These are phyloP conservation scores for Hylia prasina DNA, from an alignment of 2,113 vertebrate genomes.

Conservation along the genomic window DNA sequence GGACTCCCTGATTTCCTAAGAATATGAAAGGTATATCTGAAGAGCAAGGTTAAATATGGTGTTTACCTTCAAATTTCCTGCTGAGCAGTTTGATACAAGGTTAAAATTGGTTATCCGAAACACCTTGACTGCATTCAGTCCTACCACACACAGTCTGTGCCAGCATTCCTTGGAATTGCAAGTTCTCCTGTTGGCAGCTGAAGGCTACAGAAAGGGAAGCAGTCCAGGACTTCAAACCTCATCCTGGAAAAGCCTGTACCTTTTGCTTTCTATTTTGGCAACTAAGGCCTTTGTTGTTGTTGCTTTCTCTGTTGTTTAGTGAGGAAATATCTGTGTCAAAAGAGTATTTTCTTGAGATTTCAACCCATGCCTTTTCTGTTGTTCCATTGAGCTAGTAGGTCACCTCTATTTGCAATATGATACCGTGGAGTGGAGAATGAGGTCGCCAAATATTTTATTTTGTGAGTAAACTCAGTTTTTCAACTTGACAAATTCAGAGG, in stretches of 20 bases:
- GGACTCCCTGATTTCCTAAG: neutral
- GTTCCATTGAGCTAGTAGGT: neutral
- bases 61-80: neutral
- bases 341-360: neutral
- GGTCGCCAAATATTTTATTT: neutral
- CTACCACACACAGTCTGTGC: rapidly evolving
- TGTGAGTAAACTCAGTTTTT: neutral
- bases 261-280: neutral
- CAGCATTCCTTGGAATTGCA: neutral
- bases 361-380: neutral
- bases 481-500: neutral
- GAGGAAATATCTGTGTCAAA: neutral
- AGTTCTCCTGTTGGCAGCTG: neutral
- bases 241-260: neutral
- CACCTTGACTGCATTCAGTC: neutral
- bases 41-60: neutral
- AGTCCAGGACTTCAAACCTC: neutral
- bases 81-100: neutral
- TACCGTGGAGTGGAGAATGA: neutral
- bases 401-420: neutral
- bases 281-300: neutral
- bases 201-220: neutral
- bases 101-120: neutral
- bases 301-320: neutral
- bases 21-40: neutral